These are phyloP conservation scores for Caenorhabditis zanzibari DNA, from an alignment of 2,888 invertebrate species.

Conservation along the genomic window DNA sequence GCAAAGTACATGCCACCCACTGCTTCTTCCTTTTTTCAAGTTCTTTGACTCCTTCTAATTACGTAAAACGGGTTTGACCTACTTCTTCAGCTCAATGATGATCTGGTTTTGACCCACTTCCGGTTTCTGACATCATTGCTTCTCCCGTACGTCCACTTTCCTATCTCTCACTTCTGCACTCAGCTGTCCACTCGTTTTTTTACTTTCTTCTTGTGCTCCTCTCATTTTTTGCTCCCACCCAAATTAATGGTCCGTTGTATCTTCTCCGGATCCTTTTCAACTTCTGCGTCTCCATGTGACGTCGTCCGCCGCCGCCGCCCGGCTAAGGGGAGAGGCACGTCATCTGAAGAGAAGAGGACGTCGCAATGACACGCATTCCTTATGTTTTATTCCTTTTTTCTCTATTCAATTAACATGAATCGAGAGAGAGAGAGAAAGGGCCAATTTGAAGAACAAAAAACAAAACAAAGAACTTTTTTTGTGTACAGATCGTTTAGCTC, in stretches of 20 bases:
- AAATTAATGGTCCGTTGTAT: constrained; percentile 59
- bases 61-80: constrained; percentile 37
- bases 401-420: constrained; percentile 55
- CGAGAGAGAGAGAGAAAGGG: constrained; percentile 2
- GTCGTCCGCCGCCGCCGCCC: constrained; percentile 8
- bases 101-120: constrained; percentile 50
- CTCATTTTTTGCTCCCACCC: constrained; percentile 42
- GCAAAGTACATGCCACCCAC: constrained; percentile 14
- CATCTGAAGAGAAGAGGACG: constrained; percentile 40
- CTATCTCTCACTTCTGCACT: constrained; percentile 9
- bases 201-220: constrained; percentile 13
- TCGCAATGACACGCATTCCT: constrained; percentile 55
- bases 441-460: constrained; percentile 39
- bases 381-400: constrained; percentile 55
- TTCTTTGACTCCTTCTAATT: constrained; percentile 7
- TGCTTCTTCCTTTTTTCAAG: neutral
- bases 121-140: constrained; percentile 50
- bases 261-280: constrained; percentile 16
- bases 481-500: constrained; percentile 1
- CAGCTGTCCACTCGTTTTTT: constrained; percentile 7
- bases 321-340: constrained; percentile 30
- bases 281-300: constrained; percentile 49
- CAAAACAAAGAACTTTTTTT: constrained; percentile 25
- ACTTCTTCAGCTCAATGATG: constrained; percentile 20
- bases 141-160: constrained; percentile 30